These are phyloP conservation scores for Metellina segmentata DNA, from an alignment of 2,888 invertebrate genomes.

Conservation along the genomic window DNA sequence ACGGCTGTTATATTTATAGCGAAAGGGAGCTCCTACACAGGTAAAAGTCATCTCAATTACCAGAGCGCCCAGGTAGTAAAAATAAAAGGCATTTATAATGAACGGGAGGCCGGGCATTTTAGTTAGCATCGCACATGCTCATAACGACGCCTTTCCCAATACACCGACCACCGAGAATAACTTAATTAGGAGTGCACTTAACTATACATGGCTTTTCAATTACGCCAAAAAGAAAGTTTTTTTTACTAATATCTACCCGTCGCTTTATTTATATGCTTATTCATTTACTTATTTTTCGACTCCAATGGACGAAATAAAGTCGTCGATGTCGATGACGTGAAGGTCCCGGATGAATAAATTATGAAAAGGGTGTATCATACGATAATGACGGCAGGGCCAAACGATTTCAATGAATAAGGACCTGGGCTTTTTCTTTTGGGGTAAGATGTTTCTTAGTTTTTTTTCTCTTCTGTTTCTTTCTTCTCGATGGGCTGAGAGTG, in stretches of 20 bases:
- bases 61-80: constrained; percentile 22
- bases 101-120: constrained; percentile 9
- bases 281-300: constrained; percentile 29
- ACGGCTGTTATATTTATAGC: constrained; percentile 36
- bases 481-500: not conserved
- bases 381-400: constrained; percentile 42
- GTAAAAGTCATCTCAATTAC: constrained; percentile 46
- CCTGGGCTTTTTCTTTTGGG: not conserved
- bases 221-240: constrained; percentile 44
- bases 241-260: not conserved
- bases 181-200: constrained; percentile 64
- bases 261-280: constrained; percentile 26
- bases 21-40: not conserved
- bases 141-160: constrained; percentile 28
- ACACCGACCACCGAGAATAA: constrained; percentile 38
- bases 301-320: constrained; percentile 7
- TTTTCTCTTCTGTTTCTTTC: not conserved
- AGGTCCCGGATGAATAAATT: constrained; percentile 53
- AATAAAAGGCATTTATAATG: constrained; percentile 36
- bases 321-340: constrained; percentile 19
- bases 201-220: constrained; percentile 67
- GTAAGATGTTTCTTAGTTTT: not conserved
- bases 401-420: constrained; percentile 42
- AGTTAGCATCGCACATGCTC: constrained; percentile 7
- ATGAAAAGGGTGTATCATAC: constrained; percentile 35